Percentiles rank a stretch among this genome's conserved stretches.
These are phyloP conservation scores for Tetraodon nigroviridis DNA, from an alignment of 2,113 vertebrate species.

Conservation along the genomic window DNA sequence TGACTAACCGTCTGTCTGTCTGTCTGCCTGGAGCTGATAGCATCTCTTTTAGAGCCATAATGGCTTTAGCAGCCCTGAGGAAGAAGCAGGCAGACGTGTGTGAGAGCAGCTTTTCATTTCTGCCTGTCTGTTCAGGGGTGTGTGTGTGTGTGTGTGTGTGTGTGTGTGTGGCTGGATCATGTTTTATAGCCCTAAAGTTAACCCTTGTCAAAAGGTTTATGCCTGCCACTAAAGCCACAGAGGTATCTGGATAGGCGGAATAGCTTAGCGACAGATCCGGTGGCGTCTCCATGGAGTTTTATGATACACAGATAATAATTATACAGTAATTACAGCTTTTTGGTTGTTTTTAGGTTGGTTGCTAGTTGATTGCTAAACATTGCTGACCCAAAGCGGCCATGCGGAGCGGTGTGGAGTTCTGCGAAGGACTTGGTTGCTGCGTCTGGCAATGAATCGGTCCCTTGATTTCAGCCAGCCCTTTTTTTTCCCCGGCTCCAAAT, in stretches of 20 bases:
- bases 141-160: constrained; percentile 7
- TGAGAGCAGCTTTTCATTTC: constrained; percentile 56
- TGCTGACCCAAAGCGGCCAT: no score
- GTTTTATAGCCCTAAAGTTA: constrained; percentile 69
- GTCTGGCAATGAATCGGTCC: no score
- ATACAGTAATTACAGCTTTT: no score
- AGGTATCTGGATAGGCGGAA: constrained; percentile 49
- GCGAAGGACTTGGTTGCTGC: no score
- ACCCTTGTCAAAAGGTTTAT: constrained; percentile 69
- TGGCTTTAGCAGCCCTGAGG: constrained; percentile 64
- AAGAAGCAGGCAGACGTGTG: constrained; percentile 50
- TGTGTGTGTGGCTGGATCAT: constrained; percentile 50
- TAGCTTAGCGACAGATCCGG: constrained; percentile 34
- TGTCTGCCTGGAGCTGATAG: constrained; percentile 60
- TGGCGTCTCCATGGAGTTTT: constrained; percentile 29
- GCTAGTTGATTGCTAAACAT: no score
- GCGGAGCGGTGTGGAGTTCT: no score
- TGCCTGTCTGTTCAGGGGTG: constrained; percentile 36
- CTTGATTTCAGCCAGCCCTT: no score
- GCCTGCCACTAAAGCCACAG: constrained; percentile 58
- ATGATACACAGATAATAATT: no score
- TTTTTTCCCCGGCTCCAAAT: no score
- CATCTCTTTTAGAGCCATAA: constrained; percentile 59
- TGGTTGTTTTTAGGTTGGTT: no score
- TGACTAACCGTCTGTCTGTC: constrained; percentile 57